phyloP scores from a whole-genome alignment of 2,113 vertebrate genomes.

The Gadus macrocephalus region DNA sequence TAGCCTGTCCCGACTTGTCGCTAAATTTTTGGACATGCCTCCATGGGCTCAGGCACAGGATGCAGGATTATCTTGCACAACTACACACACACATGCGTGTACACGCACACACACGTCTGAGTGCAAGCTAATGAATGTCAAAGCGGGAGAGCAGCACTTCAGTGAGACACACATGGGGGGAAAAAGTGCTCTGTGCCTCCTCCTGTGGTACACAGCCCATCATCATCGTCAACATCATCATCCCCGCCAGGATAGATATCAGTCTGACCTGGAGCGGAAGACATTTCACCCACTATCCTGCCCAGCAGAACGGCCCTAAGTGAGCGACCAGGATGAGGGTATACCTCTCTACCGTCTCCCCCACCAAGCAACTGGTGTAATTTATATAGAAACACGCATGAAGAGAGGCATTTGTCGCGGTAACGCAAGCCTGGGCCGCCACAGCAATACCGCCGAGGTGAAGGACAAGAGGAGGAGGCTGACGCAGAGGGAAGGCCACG shows the following conservation, averaged over 20 bases:
- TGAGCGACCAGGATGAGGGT: conserved; percentile 46
- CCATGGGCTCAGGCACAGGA: not conserved
- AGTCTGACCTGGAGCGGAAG: conserved; percentile 50
- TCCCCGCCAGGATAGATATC: conserved; percentile 48
- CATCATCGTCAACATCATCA: conserved; percentile 49
- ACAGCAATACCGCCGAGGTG: conserved; percentile 50
- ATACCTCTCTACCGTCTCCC: conserved; percentile 31
- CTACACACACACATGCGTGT: not conserved
- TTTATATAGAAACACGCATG: conserved; percentile 61
- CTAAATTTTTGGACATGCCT: no score
- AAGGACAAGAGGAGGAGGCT: conserved; percentile 43
- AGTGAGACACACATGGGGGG: conserved; percentile 62
- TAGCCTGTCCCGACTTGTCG: no score
- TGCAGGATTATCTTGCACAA: not conserved
- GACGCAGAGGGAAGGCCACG: conserved; percentile 45
- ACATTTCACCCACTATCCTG: conserved; percentile 51
- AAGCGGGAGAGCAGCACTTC: conserved; percentile 30
- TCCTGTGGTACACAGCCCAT: conserved; percentile 56
- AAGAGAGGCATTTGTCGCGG: conserved; percentile 40
- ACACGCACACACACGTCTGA: conserved; percentile 28
- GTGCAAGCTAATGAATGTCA: conserved; percentile 41
- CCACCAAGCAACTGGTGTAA: conserved; percentile 57
- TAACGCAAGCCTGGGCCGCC: conserved; percentile 38
- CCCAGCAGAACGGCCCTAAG: conserved; percentile 46
- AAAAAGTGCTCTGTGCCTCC: conserved; percentile 54